Evolutionary conservation across 2,113 vertebrate species (phyloP).

Genomic region (Antennarius striatus): DNA sequence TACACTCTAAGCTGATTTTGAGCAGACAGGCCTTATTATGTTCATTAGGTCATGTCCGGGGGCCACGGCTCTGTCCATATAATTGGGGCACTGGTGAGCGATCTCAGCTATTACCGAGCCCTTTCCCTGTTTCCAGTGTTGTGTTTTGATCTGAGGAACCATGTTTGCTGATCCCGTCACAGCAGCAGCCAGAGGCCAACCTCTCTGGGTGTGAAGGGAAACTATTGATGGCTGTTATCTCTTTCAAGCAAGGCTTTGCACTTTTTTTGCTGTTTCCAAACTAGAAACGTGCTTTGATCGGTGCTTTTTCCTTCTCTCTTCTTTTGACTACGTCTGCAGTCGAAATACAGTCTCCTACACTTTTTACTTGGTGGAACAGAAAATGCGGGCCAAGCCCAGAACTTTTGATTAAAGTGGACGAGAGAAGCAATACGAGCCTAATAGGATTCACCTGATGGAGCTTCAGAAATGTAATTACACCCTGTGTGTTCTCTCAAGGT

Average conservation of each 20-base stretch:
- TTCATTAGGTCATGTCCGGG: constrained; percentile 62
- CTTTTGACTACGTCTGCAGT: background rate
- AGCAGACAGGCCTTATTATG: constrained; percentile 61
- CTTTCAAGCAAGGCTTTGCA: constrained; percentile 22
- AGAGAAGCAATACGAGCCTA: constrained; percentile 28
- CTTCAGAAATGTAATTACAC: constrained; percentile 28
- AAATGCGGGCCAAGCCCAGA: background rate
- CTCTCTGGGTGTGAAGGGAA: background rate
- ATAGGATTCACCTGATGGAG: constrained; percentile 22
- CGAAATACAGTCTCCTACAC: background rate
- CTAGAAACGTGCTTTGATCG: background rate
- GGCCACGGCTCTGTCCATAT: constrained; percentile 53
- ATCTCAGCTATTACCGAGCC: constrained; percentile 51
- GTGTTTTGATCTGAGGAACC: constrained; percentile 33
- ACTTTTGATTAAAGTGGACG: constrained; percentile 2
- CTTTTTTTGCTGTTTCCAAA: constrained; percentile 1
- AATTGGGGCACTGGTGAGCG: constrained; percentile 61
- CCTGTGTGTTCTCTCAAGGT: constrained; percentile 23
- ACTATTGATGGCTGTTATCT: background rate
- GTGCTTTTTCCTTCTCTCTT: background rate
- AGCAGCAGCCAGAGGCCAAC: constrained; percentile 17
- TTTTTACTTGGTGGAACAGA: constrained; percentile 18
- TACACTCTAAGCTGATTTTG: constrained; percentile 66
- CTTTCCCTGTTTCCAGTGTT: constrained; percentile 34
- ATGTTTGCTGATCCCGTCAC: constrained; percentile 11